Percentiles rank a stretch among this genome's conserved stretches.
These are phyloP conservation scores for Charaxes varanes DNA, from an alignment of 1,140 invertebrate species.

Conservation along the genomic window DNA sequence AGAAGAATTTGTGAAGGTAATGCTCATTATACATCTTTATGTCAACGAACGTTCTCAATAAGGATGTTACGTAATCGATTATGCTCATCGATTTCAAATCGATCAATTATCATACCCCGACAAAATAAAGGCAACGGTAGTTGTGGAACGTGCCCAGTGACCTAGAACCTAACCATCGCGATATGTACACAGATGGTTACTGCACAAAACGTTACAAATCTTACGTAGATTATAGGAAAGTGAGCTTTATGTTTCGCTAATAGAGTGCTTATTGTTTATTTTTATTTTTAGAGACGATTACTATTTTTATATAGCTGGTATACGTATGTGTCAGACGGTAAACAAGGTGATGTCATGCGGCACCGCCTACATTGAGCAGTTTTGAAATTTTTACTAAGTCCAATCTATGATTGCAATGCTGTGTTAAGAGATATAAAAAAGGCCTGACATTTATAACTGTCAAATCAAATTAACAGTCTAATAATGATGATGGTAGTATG, in stretches of 20 bases:
- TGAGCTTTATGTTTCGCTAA: slow-evolving; percentile 8
- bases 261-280: slow-evolving; percentile 15
- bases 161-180: slow-evolving; percentile 41
- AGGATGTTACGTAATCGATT: slow-evolving; percentile 5
- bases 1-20: too few relatives aligned
- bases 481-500: too few relatives aligned
- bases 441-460: too few relatives aligned
- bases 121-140: slow-evolving; percentile 13
- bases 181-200: slow-evolving; percentile 31
- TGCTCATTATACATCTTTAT: too few relatives aligned
- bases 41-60: background rate
- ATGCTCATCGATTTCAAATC: slow-evolving; percentile 5
- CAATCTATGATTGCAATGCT: slow-evolving; percentile 5
- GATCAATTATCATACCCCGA: slow-evolving; percentile 15
- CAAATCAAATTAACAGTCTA: too few relatives aligned
- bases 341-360: slow-evolving; percentile 47
- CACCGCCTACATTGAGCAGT: slow-evolving; percentile 35
- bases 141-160: slow-evolving; percentile 37
- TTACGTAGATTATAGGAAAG: background rate
- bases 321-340: slow-evolving; percentile 35
- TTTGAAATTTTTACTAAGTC: slow-evolving; percentile 19
- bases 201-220: slow-evolving; percentile 7
- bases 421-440: too few relatives aligned
- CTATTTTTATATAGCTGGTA: slow-evolving; percentile 18
- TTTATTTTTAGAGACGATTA: slow-evolving; percentile 4